Evolutionary conservation across 2,888 invertebrate species (phyloP).

Genomic region (Tinea trinotella): DNA sequence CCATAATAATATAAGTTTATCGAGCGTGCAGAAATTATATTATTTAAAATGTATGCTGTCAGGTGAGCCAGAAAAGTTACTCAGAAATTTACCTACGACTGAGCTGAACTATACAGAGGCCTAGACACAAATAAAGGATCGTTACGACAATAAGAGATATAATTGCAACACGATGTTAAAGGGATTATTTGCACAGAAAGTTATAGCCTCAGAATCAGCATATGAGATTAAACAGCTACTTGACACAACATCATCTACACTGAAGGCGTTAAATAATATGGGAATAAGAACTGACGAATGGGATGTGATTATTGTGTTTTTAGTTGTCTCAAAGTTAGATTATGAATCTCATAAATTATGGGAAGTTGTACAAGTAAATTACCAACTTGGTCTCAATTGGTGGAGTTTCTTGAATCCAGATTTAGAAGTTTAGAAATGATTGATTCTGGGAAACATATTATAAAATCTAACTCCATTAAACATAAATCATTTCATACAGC

Average conservation of each 20-base stretch:
- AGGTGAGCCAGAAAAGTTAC: constrained; percentile 24
- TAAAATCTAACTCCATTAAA: constrained; percentile 8
- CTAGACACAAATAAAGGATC: constrained; percentile 23
- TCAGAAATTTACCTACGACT: constrained; percentile 24
- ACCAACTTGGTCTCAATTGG: constrained; percentile 18
- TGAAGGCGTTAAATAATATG: constrained; percentile 23
- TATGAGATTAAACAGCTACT: constrained; percentile 21
- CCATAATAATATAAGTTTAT: constrained; percentile 22
- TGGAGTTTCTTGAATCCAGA: constrained; percentile 21
- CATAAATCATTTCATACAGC: constrained; percentile 21
- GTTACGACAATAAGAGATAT: constrained; percentile 26
- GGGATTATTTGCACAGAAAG: constrained; percentile 23
- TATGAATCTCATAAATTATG: constrained; percentile 25
- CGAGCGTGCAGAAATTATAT: constrained; percentile 25
- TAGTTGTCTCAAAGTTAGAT: constrained; percentile 25
- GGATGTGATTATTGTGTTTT: constrained; percentile 23
- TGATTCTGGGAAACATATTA: constrained; percentile 8
- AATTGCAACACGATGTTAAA: constrained; percentile 25
- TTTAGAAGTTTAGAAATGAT: constrained; percentile 22
- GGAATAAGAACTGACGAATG: constrained; percentile 19
- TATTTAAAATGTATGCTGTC: constrained; percentile 25
- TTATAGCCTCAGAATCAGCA: constrained; percentile 22
- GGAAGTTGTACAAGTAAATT: constrained; percentile 24
- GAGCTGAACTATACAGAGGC: constrained; percentile 25
- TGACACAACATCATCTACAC: constrained; percentile 23